Percentiles rank a stretch among this genome's conserved stretches.
phyloP scores from a whole-genome alignment of 1,140 invertebrate species.

The Drosophila tristis region DNA sequence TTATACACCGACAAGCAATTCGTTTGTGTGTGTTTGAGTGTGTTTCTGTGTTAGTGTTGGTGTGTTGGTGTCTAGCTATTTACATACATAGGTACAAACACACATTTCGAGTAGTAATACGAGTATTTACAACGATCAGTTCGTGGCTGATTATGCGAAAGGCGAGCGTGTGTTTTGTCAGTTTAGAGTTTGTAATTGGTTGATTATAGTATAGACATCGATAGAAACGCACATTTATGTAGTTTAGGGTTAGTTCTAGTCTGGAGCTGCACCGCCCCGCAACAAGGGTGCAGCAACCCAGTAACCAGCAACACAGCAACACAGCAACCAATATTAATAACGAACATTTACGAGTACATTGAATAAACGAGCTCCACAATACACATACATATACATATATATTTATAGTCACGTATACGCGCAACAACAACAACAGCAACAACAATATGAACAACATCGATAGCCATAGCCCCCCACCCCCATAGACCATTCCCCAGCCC shows the following conservation, averaged over 20 bases:
- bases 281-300: neutral
- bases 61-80: constrained; percentile 38
- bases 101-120: constrained; percentile 19
- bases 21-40: constrained; percentile 2
- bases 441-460: constrained; percentile 62
- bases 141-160: constrained; percentile 39
- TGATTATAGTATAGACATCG: constrained; percentile 61
- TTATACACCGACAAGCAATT: constrained; percentile 70
- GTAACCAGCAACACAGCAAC: constrained; percentile 46
- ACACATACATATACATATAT: constrained; percentile 32
- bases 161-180: constrained; percentile 33
- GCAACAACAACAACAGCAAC: constrained; percentile 52
- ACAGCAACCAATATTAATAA: constrained; percentile 54
- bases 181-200: constrained; percentile 32
- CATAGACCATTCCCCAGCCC: too few relatives aligned
- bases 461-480: constrained; percentile 11
- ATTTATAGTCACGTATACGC: too few relatives aligned
- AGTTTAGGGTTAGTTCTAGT: constrained; percentile 33
- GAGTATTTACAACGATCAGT: constrained; percentile 54
- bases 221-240: constrained; percentile 64
- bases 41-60: neutral
- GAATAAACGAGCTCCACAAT: constrained; percentile 47
- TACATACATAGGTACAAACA: constrained; percentile 22
- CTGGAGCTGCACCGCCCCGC: too few relatives aligned
- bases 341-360: constrained; percentile 61